Evolutionary conservation across 2,113 vertebrate genomes (phyloP).

Genomic region (Aphelocoma coerulescens): DNA sequence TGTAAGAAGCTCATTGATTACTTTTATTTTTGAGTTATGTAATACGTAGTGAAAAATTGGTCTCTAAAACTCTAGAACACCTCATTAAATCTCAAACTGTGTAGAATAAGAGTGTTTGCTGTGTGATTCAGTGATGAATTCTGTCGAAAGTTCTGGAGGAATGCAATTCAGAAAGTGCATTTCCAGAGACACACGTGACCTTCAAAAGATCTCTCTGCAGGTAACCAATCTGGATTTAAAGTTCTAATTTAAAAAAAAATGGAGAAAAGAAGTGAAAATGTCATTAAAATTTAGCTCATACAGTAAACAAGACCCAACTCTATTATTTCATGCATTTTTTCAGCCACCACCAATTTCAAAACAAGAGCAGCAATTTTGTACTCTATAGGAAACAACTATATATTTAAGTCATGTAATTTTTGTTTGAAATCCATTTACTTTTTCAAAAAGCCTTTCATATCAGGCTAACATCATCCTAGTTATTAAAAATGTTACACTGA

Average conservation of each 20-base stretch:
- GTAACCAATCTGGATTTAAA: neutral
- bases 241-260: neutral
- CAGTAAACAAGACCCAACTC: neutral
- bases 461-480: neutral
- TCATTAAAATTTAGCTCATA: neutral
- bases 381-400: neutral
- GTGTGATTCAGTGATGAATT: neutral
- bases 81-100: neutral
- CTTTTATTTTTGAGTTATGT: neutral
- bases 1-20: neutral
- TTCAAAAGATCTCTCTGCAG: neutral
- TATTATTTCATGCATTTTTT: neutral
- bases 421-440: neutral
- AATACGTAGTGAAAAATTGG: neutral
- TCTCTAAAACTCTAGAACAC: neutral
- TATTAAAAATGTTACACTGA: neutral
- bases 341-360: neutral
- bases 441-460: neutral
- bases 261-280: neutral
- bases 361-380: neutral
- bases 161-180: neutral
- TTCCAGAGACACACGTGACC: accelerated
- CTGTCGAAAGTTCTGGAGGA: neutral
- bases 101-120: neutral
- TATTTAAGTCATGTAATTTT: neutral